A percentile compares a stretch with the other conserved stretches of the same genome.
Evolutionary conservation across 2,797 vertebrate genomes (phyloP).

Genomic region (Lithobates pipiens): DNA sequence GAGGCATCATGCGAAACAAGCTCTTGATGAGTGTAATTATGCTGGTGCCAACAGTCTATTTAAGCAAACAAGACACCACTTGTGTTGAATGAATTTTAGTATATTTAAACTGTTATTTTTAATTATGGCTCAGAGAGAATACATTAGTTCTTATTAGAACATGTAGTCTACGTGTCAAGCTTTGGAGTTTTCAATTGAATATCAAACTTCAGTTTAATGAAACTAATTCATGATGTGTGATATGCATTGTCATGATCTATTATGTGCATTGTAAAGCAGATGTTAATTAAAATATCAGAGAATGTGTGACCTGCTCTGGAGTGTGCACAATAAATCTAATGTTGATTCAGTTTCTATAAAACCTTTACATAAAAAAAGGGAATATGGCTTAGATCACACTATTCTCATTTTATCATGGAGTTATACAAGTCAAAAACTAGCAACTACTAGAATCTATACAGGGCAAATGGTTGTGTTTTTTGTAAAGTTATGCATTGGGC

Average conservation of each 20-base stretch:
- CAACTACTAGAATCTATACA: not conserved
- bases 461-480: not conserved
- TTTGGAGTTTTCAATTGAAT: conserved; percentile 32
- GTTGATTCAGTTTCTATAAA: not conserved
- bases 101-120: conserved; percentile 50
- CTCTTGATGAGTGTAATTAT: conserved; percentile 57
- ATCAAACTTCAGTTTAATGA: conserved; percentile 32
- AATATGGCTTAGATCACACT: not conserved
- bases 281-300: conserved; percentile 16
- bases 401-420: not conserved
- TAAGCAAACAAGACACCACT: conserved; percentile 46
- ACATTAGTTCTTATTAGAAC: conserved; percentile 49
- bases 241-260: conserved; percentile 31
- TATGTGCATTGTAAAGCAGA: conserved; percentile 12
- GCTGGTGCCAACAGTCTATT: conserved; percentile 41
- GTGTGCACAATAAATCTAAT: conserved; percentile 11
- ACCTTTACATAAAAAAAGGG: not conserved
- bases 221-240: conserved; percentile 25
- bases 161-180: conserved; percentile 23
- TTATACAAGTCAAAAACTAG: not conserved
- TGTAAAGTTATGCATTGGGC: too few species aligned
- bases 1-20: conserved; percentile 33
- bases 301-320: not conserved
- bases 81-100: conserved; percentile 50
- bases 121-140: conserved; percentile 45